Percentiles rank a stretch among this genome's conserved stretches.
phyloP scores from a whole-genome alignment of 2,113 vertebrate genomes.

The zebrafish (Danio rerio) region DNA sequence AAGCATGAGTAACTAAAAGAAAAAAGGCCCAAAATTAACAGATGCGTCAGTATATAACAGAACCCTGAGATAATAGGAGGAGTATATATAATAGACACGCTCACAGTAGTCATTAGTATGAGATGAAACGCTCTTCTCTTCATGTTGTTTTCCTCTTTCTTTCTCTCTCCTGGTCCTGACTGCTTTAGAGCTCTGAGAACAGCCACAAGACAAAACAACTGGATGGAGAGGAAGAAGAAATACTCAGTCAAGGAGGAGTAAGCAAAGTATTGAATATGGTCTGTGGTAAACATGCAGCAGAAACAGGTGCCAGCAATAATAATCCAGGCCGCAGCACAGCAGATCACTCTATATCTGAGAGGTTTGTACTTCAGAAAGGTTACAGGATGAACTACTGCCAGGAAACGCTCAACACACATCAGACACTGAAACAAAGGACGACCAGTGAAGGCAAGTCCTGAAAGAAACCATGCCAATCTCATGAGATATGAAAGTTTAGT shows the following conservation, averaged over 20 bases:
- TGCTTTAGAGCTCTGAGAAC: not conserved
- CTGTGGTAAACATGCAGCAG: not conserved
- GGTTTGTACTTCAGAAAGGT: no score
- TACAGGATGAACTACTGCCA: no score
- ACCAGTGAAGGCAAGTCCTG: not conserved
- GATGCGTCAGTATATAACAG: not conserved
- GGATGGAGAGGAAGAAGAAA: not conserved
- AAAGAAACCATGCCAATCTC: not conserved
- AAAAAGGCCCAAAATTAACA: not conserved
- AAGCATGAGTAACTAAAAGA: not conserved
- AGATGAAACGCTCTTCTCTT: not conserved
- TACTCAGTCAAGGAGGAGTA: no score
- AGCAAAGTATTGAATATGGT: not conserved
- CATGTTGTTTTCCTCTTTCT: not conserved
- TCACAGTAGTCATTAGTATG: not conserved
- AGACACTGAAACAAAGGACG: no score
- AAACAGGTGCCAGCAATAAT: not conserved
- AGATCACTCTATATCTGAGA: not conserved
- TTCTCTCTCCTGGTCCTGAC: not conserved
- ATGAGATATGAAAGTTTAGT: no score
- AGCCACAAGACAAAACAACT: not conserved
- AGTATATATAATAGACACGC: not conserved
- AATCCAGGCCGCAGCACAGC: not conserved
- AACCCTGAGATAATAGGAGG: not conserved
- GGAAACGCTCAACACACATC: no score